phyloP scores from a whole-genome alignment of 2,113 vertebrate genomes.

The Mungos mungo region DNA sequence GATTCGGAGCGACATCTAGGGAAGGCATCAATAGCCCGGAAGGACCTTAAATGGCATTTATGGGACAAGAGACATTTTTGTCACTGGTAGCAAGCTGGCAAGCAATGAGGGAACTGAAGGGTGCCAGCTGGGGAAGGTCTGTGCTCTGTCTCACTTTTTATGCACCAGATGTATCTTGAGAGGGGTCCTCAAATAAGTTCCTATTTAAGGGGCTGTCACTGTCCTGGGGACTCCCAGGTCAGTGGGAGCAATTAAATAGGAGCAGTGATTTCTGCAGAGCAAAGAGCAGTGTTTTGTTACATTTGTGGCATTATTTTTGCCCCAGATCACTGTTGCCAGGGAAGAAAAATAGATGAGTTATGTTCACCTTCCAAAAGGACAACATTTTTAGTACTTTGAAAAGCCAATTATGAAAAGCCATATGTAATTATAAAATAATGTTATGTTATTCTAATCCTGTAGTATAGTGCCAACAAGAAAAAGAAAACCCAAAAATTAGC shows the following conservation, averaged over 20 bases:
- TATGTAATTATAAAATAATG: neutral
- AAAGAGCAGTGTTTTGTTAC: neutral
- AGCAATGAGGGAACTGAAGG: neutral
- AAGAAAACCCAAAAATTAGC: neutral
- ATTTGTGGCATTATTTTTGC: neutral
- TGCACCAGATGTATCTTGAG: neutral
- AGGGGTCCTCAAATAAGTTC: neutral
- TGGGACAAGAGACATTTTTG: neutral
- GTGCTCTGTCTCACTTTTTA: neutral
- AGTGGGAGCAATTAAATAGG: neutral
- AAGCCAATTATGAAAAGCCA: neutral
- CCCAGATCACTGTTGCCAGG: neutral
- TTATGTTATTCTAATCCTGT: neutral
- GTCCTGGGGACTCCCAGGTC: neutral
- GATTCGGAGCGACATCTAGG: no score
- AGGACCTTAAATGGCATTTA: neutral
- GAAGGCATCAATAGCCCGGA: neutral
- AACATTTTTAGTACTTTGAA: conserved; percentile 9
- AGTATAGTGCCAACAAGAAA: neutral
- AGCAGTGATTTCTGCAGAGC: neutral
- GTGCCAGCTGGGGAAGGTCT: neutral
- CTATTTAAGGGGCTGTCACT: neutral
- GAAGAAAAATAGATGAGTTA: neutral
- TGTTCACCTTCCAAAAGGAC: neutral
- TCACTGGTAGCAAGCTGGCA: neutral